Evolutionary conservation across 2,797 vertebrate species (phyloP), one percentile per base, ranked within the genome.

Genomic region (Takifugu rubripes): DNA sequence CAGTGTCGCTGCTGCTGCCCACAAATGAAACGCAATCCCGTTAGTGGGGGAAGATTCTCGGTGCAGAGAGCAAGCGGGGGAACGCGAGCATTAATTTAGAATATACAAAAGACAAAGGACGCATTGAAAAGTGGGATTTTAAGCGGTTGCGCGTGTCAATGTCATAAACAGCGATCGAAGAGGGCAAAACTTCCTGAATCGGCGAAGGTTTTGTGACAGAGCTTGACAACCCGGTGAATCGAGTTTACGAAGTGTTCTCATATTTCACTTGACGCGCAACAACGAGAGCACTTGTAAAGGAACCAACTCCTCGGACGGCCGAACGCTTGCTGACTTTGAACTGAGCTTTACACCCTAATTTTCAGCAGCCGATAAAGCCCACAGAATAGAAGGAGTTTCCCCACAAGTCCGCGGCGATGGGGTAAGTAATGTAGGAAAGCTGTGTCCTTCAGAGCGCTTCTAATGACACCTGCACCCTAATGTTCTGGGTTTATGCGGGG

Each of bases 1-100:
- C 85, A 59, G 89, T 87, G 89, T 90, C 88, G 87, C 89, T 89
- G 86, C 86, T 86, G 84, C 82, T 51, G 77, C 54, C 63, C 61
- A 40, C 54, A 59, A 60, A 49, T 59, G 67, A 67, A 72, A 85
- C 72, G 49, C 75, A 66, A 81, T 58, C 75, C 82, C 72, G 44
- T 3, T 24, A 70, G 75, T 40, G 75, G 74, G 81, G 74, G 70
- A 54, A 66, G 60, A 70, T 82, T 83, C 78, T 86, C 74, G 40
- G 66, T 59, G 31, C 63, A 61, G 55, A 58, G 58, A 66, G 51
- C 59, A 6, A 59, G 61, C 68, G 56, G 60, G 15, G 52, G 61
- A 62, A 77, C 33, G 56, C 70, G 60, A 79, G 70, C 64, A 63
- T 60, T 68, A 81, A 85, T 75, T 84, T 79, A 63, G 81, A 66